Conservation (phyloP, 2,888 invertebrate genomes). For the Microplitis manilae region DNA sequence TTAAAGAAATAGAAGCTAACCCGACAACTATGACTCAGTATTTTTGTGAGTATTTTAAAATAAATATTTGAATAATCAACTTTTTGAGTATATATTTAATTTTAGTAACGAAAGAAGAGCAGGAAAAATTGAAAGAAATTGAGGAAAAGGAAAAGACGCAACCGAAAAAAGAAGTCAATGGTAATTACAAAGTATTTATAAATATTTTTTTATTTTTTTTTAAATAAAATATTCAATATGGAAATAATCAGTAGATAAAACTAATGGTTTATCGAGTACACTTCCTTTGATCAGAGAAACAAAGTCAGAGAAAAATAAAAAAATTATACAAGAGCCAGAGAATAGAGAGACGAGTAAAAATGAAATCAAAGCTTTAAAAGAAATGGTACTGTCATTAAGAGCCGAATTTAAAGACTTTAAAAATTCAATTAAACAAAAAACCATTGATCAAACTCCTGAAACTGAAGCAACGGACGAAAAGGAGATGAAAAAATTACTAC, state of each 20-base stretch:
- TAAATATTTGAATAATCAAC: neutral
- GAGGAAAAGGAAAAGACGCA: too few species aligned
- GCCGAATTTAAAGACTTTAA: neutral
- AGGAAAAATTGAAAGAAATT: neutral
- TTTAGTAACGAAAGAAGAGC: conserved; percentile 8
- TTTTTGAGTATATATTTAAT: neutral
- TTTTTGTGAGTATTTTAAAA: conserved; percentile 7
- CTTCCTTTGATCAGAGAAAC: neutral
- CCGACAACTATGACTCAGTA: neutral
- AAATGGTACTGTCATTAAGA: neutral
- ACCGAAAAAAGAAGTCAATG: too few species aligned
- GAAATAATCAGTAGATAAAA: neutral
- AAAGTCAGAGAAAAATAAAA: neutral
- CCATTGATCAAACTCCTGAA: neutral
- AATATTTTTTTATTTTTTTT: neutral
- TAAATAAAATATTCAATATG: neutral
- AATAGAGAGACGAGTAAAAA: neutral
- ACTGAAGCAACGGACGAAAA: neutral
- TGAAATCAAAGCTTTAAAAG: conserved; percentile 4
- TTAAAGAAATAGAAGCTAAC: conserved; percentile 1
- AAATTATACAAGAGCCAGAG: neutral
- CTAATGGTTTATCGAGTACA: neutral
- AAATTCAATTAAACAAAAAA: neutral
- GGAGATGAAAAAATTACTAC: neutral
- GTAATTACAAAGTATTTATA: neutral